Conservation (phyloP, 2,113 vertebrate genomes). For the Tursiops truncatus region DNA sequence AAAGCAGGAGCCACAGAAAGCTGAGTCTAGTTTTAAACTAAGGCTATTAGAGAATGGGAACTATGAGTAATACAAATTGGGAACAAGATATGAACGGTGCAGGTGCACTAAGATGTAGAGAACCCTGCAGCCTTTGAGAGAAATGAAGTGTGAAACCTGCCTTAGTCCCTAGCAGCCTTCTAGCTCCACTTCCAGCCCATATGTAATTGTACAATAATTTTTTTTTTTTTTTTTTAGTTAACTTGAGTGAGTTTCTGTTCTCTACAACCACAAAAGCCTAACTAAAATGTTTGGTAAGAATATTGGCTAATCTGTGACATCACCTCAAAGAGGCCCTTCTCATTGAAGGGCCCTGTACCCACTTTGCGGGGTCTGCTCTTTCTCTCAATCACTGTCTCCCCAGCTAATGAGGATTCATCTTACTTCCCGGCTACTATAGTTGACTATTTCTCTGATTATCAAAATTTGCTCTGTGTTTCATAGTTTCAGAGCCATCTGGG, state of each 20-base stretch:
- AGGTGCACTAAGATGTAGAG: background rate
- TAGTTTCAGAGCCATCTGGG: background rate
- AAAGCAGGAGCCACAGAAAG: background rate
- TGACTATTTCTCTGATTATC: background rate
- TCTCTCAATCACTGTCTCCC: background rate
- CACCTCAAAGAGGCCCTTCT: background rate
- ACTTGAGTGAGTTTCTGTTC: background rate
- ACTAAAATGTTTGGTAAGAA: background rate
- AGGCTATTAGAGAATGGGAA: background rate
- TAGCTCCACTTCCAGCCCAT: background rate
- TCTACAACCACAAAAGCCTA: background rate
- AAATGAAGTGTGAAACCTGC: background rate
- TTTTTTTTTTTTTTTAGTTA: background rate
- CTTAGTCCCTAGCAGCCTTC: background rate
- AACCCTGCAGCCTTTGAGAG: background rate
- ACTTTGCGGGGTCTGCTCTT: background rate
- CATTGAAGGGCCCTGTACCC: background rate
- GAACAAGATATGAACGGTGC: background rate
- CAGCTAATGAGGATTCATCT: background rate
- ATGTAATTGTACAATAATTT: background rate
- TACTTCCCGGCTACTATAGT: background rate
- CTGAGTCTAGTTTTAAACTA: background rate
- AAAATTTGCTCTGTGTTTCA: background rate
- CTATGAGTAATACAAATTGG: background rate
- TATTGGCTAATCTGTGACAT: background rate